Evolutionary conservation across 2,113 vertebrate genomes (phyloP), one percentile per base, ranked within the genome.

Genomic region (Cololabis saira): DNA sequence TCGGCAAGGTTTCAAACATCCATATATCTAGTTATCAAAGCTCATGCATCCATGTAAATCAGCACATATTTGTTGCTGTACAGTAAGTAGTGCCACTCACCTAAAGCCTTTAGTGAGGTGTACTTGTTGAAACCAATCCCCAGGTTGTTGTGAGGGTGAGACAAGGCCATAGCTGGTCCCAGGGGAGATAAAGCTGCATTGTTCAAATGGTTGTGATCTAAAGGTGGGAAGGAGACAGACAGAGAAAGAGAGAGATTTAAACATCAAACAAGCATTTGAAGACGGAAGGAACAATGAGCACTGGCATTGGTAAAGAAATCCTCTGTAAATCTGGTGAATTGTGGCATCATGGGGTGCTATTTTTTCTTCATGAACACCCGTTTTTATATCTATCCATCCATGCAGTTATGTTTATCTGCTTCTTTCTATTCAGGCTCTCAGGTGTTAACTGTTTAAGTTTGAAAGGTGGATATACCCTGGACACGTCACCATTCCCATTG

Each of bases 81-180:
- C n/a, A n/a, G n/a, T 67, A 49, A 43, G 63, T 24, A 33, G 49
- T 50, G 5, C 24, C 18, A 74, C 92, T 90, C 81, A 94, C 93
- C 92, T 42, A 90, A 71, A 22, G 87, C 85, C 84, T 94, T 94
- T 40, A 94, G 91, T 12, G 92, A 90, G 10, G 91, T 84, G 78
- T 93, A 93, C 67, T 94, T 94, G 86, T 92, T 93, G 82, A 92
- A 94, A 47, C 86, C 89, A 14, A 92, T 90, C 59, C 90, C 90
- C 79, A 94, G 82, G 88, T 93, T 93, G 87, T 93, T 94, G 54
- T 94, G 91, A 52, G 93, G 93, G 82, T 94, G 93, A 61, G 91
- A 91, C 70, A 94, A 78, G 19, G 91, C 81, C 91, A 94, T 91
- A 56, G 90, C 85, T 0, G 91, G 92, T 61, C 90, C 90, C 67